These are phyloP conservation scores for Aphelenchoides avenae DNA, from an alignment of 1,140 invertebrate species.

Conservation along the genomic window DNA sequence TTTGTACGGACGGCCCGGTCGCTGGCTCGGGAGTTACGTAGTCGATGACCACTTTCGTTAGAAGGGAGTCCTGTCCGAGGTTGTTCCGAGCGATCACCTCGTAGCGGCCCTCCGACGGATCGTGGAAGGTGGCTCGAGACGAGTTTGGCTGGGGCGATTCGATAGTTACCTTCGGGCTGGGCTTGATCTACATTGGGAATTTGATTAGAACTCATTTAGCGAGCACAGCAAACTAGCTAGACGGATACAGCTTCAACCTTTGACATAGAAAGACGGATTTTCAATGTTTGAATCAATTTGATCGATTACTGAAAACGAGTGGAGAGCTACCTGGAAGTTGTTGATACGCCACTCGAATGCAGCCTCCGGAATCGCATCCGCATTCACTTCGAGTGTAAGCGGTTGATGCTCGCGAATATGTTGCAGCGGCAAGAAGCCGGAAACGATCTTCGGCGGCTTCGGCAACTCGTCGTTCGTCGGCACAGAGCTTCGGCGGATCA, in stretches of 20 bases:
- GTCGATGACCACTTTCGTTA: constrained; percentile 45
- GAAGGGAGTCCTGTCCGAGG: constrained; percentile 34
- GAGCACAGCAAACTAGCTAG: too few species aligned
- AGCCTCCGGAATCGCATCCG: constrained; percentile 46
- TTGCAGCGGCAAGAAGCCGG: constrained; percentile 26
- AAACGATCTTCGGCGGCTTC: constrained; percentile 42
- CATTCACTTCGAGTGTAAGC: constrained; percentile 39
- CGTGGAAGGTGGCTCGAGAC: constrained; percentile 28
- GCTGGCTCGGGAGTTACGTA: too few species aligned
- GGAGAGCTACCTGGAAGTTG: too few species aligned
- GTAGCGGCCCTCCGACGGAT: constrained; percentile 38
- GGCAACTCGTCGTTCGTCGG: constrained; percentile 26
- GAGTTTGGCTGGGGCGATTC: constrained; percentile 30
- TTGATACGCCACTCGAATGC: constrained; percentile 2
- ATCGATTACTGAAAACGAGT: too few species aligned
- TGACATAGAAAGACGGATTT: too few species aligned
- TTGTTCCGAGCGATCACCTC: constrained; percentile 50
- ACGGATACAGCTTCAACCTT: too few species aligned
- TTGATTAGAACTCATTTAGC: too few species aligned
- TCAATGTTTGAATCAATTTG: too few species aligned
- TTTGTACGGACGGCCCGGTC: constrained; percentile 3
- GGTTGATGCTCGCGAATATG: constrained; percentile 29
- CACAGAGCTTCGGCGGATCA: too few species aligned
- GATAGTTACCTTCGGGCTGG: constrained; percentile 42
- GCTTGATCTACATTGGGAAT: too few species aligned